Evolutionary conservation across 2,113 vertebrate genomes (phyloP), one percentile per base, ranked within the genome.

Genomic region (Myiagra hebetior): DNA sequence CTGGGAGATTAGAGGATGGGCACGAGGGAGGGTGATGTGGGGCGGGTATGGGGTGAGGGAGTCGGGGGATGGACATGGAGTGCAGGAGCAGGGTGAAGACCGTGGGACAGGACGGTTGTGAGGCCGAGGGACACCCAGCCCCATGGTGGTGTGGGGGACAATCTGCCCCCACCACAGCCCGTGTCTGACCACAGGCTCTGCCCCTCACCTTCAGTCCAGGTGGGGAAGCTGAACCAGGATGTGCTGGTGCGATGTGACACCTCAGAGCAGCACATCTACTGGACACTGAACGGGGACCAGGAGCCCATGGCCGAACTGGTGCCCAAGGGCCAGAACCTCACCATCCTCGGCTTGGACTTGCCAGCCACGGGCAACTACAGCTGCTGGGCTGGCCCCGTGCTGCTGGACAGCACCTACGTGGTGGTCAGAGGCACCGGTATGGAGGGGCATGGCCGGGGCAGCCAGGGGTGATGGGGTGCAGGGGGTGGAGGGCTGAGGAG

Each of bases 331-430:
- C 89, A 3, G 39, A 81, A 4, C 2, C 95, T 97, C 84, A 95
- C 84, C n/a, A 86, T 97, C 57, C 1, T 52, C 0, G 91, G 91
- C 80, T 49, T 96, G 78, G 96, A 97, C 81, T 49, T 94, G 81
- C 91, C 96, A 0, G 94, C 91, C 17, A 5, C 95, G 0, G 95
- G 96, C 70, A 97, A 97, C 89, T 97, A 97, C 93, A 96, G 86
- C 92, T 97, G 97, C 95, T 96, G 97, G 97, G 84, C 65, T 0
- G 89, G 85, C 21, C 1, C 14, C 0, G 3, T 42, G 23, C 77
- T 97, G 89, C 92, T 96, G 64, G 86, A 94, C 77, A 50, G 14
- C 56, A 93, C 67, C 80, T 82, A 89, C 1, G 68, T 96, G 86
- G 96, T 91, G 60, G 18, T 96, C 59, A 50, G 73, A 9, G 1